A percentile compares a stretch with the other conserved stretches of the same genome.
These are phyloP conservation scores for Morbakka virulenta DNA, from an alignment of 30 jellyfish, hydroid and myxozoan species.

Conservation along the genomic window DNA sequence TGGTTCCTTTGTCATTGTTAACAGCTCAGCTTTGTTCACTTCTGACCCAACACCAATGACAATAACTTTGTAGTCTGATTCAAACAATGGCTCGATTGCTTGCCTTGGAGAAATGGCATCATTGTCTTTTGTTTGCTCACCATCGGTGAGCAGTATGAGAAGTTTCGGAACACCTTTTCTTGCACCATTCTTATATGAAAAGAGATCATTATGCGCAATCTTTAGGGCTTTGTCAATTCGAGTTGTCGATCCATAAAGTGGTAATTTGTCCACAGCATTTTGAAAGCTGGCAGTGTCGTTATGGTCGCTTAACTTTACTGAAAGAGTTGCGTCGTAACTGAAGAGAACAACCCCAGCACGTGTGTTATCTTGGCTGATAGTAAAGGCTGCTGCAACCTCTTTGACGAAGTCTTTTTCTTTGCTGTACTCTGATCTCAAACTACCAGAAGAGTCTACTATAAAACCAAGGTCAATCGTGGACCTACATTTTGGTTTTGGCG, in stretches of 20 bases:
- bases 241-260: conserved; percentile 46
- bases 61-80: conserved; percentile 2
- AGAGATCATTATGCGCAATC: conserved; percentile 16
- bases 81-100: background rate
- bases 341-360: conserved; percentile 48
- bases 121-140: conserved; percentile 19
- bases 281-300: background rate
- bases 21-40: background rate
- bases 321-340: conserved; percentile 28
- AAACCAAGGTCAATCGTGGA: conserved; percentile 52
- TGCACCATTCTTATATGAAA: conserved; percentile 35
- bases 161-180: conserved; percentile 36
- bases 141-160: conserved; percentile 45
- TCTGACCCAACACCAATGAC: conserved; percentile 38
- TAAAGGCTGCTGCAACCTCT: background rate
- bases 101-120: conserved; percentile 15
- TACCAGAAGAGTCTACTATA: conserved; percentile 67
- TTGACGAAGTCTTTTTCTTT: conserved; percentile 61
- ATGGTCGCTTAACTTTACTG: conserved; percentile 8
- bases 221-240: conserved; percentile 47
- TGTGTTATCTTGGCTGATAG: background rate
- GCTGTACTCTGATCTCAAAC: conserved; percentile 35
- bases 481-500: conserved; percentile 41
- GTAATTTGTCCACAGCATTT: conserved; percentile 30
- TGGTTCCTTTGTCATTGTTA: background rate